Evolutionary conservation across 2,888 invertebrate genomes (phyloP), one percentile per base, ranked within the genome.

Genomic region (Octodonta nipae): DNA sequence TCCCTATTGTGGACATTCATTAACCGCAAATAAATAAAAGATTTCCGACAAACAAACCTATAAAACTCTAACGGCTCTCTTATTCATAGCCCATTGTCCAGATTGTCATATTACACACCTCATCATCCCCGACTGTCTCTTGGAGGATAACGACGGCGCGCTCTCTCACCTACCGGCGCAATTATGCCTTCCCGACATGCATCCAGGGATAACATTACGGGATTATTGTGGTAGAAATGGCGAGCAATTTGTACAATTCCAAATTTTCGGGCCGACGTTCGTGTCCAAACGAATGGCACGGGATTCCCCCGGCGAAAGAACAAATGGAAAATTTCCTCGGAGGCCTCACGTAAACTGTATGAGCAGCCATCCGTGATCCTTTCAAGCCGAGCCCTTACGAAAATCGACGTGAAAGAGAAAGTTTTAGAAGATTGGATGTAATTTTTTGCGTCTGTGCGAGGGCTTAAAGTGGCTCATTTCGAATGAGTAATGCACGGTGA

Each of bases 371-470:
- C n/a, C n/a, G n/a, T n/a, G n/a, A n/a, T n/a, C n/a, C n/a, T n/a
- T n/a, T n/a, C n/a, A n/a, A n/a, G n/a, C n/a, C n/a, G n/a, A n/a
- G n/a, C n/a, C n/a, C n/a, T n/a, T n/a, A n/a, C n/a, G n/a, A n/a
- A n/a, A n/a, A n/a, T n/a, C n/a, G n/a, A n/a, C n/a, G n/a, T n/a
- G n/a, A 22, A 22, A 22, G 22, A 11, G 22, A 22, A 22, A 22
- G 10, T 22, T 22, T 22, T 11, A 2, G 22, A 3, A 22, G 22
- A 22, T 22, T 22, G 22, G 22, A 22, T 22, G 22, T 22, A 22
- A 22, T 22, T 22, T 22, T 22, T 22, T 11, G 22, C 22, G 22
- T 22, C 22, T n/a, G n/a, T n/a, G n/a, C n/a, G n/a, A 4, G 22
- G 22, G 22, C 11, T 22, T 22, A 11, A 22, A 22, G 22, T 22